Evolutionary conservation across 37 sponge, comb jelly and placozoan species (phyloP).

Genomic region (Haliclona indistincta): DNA sequence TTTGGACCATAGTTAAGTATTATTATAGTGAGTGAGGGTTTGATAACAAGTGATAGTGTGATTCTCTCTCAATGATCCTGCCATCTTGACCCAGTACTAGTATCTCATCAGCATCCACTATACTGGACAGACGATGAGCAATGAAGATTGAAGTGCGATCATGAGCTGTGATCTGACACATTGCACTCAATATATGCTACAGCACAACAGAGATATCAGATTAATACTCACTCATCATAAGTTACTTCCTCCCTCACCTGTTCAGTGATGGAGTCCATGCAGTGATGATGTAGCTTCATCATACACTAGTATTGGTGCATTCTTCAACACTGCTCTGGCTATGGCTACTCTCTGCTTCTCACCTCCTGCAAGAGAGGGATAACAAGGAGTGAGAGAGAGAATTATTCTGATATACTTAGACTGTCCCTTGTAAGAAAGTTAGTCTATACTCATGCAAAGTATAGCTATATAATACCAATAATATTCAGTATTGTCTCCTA

Average conservation of each 20-base stretch:
- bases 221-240: not conserved
- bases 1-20: conserved; percentile 83
- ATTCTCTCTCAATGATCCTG: conserved; percentile 73
- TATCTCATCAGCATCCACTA: conserved; percentile 92
- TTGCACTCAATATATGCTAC: conserved; percentile 70
- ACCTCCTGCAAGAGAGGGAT: conserved; percentile 88
- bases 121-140: conserved; percentile 95
- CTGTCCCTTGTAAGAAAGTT: too few relatives aligned
- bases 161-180: conserved; percentile 45
- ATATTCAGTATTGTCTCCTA: too few relatives aligned
- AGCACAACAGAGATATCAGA: too few relatives aligned
- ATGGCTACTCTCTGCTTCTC: conserved; percentile 97
- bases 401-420: too few relatives aligned
- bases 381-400: too few relatives aligned
- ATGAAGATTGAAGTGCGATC: conserved; percentile 87
- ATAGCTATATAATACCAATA: too few relatives aligned
- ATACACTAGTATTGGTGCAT: conserved; percentile 92
- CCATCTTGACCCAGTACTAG: conserved; percentile 84
- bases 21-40: conserved; percentile 69
- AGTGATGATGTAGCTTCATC: conserved; percentile 98
- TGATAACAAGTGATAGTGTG: conserved; percentile 65
- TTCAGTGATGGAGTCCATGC: conserved; percentile 96
- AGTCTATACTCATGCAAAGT: too few relatives aligned
- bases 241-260: conserved; percentile 25
- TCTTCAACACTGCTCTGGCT: conserved; percentile 90